Base-by-base conservation (phyloP, 1,140 invertebrate species). In the Acromyrmex charruanus region DNA sequence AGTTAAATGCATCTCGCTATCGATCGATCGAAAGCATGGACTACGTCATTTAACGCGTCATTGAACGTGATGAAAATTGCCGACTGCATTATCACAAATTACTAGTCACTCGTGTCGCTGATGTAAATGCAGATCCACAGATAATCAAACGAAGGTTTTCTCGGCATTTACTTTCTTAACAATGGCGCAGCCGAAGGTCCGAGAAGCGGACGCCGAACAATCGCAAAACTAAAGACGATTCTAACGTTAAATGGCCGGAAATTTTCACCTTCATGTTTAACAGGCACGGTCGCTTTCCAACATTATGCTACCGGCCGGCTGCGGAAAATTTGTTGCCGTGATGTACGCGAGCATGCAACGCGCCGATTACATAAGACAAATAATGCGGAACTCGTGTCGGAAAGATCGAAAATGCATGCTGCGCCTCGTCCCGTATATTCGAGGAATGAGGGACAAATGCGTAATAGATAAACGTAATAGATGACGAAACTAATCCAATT, bases 231-330 rank as follows among this genome's bases (percentile, higher is more conserved):
- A 61, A 31, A 61, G 69, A 31, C 79, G 59, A 6, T 58, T 44
- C 18, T 35, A 61, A 49, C 18, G 35, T 12, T 25, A 44, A 35
- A 18, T 25, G 80, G 68, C 25, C 55, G 69, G 80, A 84, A 75
- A 75, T 75, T 75, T 84, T 84, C 58, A 63, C 80, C 69, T 84
- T 82, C 80, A 53, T 72, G 68, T 82, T 72, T 84, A 84, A 74
- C 80, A 55, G 69, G n/a, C 35, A 49, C 39, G 31, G 25, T 63
- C 80, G 58, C 80, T 84, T 84, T 84, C 80, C 55, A 84, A 84
- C 80, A 63, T 84, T 84, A 84, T 6, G 66, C 16, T 25, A 16
- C 14, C 21, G 66, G 39, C 39, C 21, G 66, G 39, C 39, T 2
- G 25, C 55, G 80, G 68, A 63, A 84, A 84, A 75, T 75, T 59